phyloP scores from a whole-genome alignment of 2,797 vertebrate genomes.

The Vipera ursinii region DNA sequence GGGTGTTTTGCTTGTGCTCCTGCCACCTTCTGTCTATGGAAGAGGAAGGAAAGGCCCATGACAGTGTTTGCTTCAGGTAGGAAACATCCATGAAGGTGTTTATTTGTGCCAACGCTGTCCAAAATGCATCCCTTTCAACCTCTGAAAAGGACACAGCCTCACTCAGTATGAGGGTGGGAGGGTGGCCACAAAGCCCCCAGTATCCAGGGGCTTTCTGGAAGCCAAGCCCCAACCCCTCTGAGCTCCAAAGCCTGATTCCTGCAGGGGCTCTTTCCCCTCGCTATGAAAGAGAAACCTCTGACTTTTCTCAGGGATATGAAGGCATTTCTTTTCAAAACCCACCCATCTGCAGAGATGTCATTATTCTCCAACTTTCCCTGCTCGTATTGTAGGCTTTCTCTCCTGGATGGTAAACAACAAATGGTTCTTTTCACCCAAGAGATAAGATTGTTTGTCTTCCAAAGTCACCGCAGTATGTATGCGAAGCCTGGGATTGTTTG shows the following conservation, averaged over 20 bases:
- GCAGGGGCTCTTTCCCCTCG: neutral
- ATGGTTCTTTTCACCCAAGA: constrained; percentile 79
- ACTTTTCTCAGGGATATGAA: constrained; percentile 28
- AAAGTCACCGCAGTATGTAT: constrained; percentile 72
- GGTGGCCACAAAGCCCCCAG: neutral
- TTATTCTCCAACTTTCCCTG: constrained; percentile 44
- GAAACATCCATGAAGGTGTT: neutral
- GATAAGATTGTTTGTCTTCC: constrained; percentile 79
- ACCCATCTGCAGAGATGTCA: constrained; percentile 25
- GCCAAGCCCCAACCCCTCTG: neutral
- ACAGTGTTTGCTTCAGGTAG: neutral
- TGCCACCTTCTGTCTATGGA: neutral
- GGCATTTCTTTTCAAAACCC: constrained; percentile 35
- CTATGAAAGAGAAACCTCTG: constrained; percentile 40
- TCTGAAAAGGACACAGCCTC: neutral
- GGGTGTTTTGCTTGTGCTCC: neutral
- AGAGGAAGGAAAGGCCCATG: neutral
- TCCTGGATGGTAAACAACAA: constrained; percentile 73
- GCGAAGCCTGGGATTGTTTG: constrained; percentile 69
- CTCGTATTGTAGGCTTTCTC: constrained; percentile 53
- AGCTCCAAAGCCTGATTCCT: no score
- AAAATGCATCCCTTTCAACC: neutral
- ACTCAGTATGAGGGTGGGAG: neutral
- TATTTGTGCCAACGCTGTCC: neutral
- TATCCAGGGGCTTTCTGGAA: neutral